Evolutionary conservation across 2,888 invertebrate genomes (phyloP), one percentile per base, ranked within the genome.

Genomic region (Ariolimax columbianus): DNA sequence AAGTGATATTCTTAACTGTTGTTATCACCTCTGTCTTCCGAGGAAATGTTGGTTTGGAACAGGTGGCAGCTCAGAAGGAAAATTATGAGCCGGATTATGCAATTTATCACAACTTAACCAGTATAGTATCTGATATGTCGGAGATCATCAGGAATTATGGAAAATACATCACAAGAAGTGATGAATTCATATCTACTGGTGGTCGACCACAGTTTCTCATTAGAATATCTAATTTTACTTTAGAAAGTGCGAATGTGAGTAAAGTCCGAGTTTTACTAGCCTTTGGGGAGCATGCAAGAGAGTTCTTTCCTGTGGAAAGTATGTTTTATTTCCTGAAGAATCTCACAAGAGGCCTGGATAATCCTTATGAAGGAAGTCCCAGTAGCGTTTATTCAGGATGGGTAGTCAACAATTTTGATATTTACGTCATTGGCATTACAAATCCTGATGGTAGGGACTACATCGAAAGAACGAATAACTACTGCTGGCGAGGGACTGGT

Each of bases 271-370:
- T 93, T 23, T 88, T 93, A 36, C 83, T 93, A 11, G 92, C 93
- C 11, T 93, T 89, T 89, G 93, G 93, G 19, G 93, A 93, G 88
- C 93, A 93, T 91, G 93, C 93, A 11, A 89, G 93, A 77, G 93
- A 93, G 85, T 93, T 93, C 87, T 88, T 93, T 30, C 93, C 93
- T 40, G 88, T 93, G 19, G 93, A 93, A 84, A 91, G 91, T 59
- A 87, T 92, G 87, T 90, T 93, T 81, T 86, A 89, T 80, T 84
- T 93, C 6, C 59, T 93, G 26, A 86, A 89, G 68, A 91, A 90
- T 79, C 70, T 93, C 30, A 91, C 91, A 40, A 47, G 33, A 43
- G 92, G 92, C 23, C 36, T 77, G 51, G 63, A 77, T 59, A 36
- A 36, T 7, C n/a, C 30, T 63, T 26, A 36, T 9, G 63, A 55